phyloP scores from a whole-genome alignment of 2,888 invertebrate species.

The Leptura quadrifasciata region DNA sequence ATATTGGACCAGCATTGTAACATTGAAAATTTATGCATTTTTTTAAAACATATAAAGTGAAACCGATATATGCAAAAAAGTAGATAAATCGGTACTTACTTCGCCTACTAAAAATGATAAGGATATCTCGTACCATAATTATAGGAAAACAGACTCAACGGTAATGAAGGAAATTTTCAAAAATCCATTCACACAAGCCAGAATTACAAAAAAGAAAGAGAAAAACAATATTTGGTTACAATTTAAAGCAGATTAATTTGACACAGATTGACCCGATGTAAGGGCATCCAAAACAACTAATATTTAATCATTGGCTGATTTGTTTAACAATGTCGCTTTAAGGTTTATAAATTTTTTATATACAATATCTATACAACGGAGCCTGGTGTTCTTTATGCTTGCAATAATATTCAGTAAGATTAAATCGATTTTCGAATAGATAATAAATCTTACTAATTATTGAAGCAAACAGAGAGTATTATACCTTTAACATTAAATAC shows the following conservation, averaged over 20 bases:
- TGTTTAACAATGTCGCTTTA: slow-evolving; percentile 54
- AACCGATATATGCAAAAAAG: too few species aligned
- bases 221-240: neutral
- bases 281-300: slow-evolving; percentile 19
- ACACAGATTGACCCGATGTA: slow-evolving; percentile 17
- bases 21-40: too few species aligned
- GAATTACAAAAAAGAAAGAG: too few species aligned
- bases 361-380: slow-evolving; percentile 61
- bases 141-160: neutral
- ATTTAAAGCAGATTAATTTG: neutral
- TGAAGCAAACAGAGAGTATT: slow-evolving; percentile 47
- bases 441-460: slow-evolving; percentile 27
- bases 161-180: neutral
- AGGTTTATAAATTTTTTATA: slow-evolving; percentile 59
- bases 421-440: slow-evolving; percentile 27
- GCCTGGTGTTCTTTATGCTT: slow-evolving; percentile 51
- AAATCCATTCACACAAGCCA: neutral
- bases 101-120: too few species aligned
- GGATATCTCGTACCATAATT: neutral
- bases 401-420: slow-evolving; percentile 50
- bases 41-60: too few species aligned
- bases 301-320: slow-evolving; percentile 44
- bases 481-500: slow-evolving; percentile 61
- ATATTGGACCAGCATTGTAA: too few species aligned
- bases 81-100: too few species aligned